Conservation (phyloP, 2,797 vertebrate species). For the Poecilia velifera region DNA sequence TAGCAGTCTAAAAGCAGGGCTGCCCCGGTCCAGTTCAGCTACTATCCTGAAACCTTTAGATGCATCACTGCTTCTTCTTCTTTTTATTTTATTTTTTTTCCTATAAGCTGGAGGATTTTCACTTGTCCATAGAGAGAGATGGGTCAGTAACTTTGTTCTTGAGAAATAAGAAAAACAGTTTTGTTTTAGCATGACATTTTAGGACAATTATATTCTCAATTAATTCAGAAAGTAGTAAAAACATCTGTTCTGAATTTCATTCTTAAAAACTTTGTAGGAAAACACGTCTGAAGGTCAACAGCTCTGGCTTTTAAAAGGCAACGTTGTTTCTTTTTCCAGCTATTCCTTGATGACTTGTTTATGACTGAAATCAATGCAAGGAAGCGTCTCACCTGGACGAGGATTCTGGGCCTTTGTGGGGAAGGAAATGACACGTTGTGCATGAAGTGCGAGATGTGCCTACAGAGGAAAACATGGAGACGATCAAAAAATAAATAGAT, state of each 20-base stretch:
- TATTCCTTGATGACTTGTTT: background rate
- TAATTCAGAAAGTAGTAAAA: no score
- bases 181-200: background rate
- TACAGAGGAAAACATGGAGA: conserved; percentile 65
- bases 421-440: conserved; percentile 97
- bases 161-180: background rate
- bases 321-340: background rate
- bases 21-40: background rate
- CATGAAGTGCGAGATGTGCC: conserved; percentile 99
- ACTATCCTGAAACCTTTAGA: background rate
- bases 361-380: background rate
- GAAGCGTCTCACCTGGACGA: conserved; percentile 87
- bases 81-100: background rate
- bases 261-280: background rate
- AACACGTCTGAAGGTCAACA: background rate
- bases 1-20: background rate
- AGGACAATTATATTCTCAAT: no score
- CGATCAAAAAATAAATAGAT: background rate
- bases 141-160: background rate
- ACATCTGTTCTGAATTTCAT: background rate
- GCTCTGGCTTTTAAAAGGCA: background rate
- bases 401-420: conserved; percentile 95
- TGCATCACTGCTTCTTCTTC: background rate
- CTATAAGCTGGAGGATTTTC: background rate
- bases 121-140: background rate